These are phyloP conservation scores for Zoanthus solanderi DNA, from an alignment of 92 coral and sea anemone species.

Conservation along the genomic window DNA sequence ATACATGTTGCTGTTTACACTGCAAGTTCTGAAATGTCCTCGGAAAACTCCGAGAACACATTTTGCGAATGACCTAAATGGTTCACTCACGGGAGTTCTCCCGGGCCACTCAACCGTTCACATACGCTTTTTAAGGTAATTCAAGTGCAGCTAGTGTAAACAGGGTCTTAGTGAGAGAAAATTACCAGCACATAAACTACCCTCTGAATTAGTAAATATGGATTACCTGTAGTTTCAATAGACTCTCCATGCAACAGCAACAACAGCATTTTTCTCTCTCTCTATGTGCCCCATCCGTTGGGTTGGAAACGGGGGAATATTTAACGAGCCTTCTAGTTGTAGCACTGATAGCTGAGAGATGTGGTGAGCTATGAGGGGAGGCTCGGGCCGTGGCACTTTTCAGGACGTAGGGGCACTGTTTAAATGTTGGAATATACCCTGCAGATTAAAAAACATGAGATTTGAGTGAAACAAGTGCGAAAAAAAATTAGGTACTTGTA, in stretches of 20 bases:
- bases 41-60: too few relatives aligned
- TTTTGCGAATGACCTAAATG: too few relatives aligned
- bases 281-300: conserved; percentile 6
- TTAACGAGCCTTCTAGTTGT: conserved; percentile 9
- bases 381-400: conserved; percentile 28
- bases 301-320: not conserved
- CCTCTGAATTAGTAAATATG: too few relatives aligned
- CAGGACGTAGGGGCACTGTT: conserved; percentile 50
- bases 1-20: too few relatives aligned
- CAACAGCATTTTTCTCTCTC: conserved; percentile 61
- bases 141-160: too few relatives aligned
- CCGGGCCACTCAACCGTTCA: too few relatives aligned
- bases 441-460: not conserved
- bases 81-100: too few relatives aligned
- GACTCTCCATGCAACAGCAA: conserved; percentile 87
- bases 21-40: too few relatives aligned
- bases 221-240: conserved; percentile 87
- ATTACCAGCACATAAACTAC: too few relatives aligned
- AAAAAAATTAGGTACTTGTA: not conserved
- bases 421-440: conserved; percentile 49
- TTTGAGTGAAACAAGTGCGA: too few relatives aligned
- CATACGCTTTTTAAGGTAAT: too few relatives aligned
- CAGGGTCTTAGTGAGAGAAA: too few relatives aligned
- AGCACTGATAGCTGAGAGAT: conserved; percentile 2
- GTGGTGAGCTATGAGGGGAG: conserved; percentile 23